phyloP scores from a whole-genome alignment of 1,140 invertebrate genomes.

The Sesamia nonagrioides region DNA sequence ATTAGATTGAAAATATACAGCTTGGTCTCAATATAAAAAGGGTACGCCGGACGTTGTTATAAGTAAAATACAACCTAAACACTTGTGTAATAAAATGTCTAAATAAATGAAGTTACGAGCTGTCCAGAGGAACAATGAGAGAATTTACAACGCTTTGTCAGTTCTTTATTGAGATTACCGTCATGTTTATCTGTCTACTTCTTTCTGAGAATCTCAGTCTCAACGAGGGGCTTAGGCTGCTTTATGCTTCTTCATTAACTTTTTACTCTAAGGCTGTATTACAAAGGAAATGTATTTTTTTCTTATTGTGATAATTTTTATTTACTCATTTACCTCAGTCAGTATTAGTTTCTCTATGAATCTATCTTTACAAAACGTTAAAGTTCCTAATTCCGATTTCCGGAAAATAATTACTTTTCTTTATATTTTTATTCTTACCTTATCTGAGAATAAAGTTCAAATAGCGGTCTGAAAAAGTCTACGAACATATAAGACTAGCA shows the following conservation, averaged over 20 bases:
- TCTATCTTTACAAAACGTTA: not conserved
- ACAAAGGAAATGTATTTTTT: slow-evolving; percentile 1
- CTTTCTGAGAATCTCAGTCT: slow-evolving; percentile 20
- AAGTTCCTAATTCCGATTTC: not conserved
- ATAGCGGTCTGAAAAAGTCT: not conserved
- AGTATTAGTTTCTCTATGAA: not conserved
- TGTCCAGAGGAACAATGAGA: slow-evolving; percentile 32
- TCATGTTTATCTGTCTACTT: slow-evolving; percentile 18
- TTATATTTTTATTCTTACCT: not conserved
- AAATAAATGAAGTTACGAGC: slow-evolving; percentile 37
- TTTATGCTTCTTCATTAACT: slow-evolving; percentile 21
- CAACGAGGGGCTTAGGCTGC: slow-evolving; percentile 8
- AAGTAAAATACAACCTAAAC: slow-evolving; percentile 9
- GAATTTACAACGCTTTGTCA: slow-evolving; percentile 40
- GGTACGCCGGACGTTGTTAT: not conserved
- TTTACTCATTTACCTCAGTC: not conserved
- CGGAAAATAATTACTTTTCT: not conserved
- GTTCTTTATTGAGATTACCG: slow-evolving; percentile 30
- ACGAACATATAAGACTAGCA: not conserved
- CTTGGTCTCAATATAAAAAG: not conserved
- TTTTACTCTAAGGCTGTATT: not conserved
- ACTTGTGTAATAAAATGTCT: slow-evolving; percentile 19
- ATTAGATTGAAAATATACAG: not conserved
- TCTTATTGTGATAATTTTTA: not conserved
- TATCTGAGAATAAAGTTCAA: not conserved